These are phyloP conservation scores for Tragulus kanchil DNA, from an alignment of 2,113 vertebrate genomes.

Conservation along the genomic window DNA sequence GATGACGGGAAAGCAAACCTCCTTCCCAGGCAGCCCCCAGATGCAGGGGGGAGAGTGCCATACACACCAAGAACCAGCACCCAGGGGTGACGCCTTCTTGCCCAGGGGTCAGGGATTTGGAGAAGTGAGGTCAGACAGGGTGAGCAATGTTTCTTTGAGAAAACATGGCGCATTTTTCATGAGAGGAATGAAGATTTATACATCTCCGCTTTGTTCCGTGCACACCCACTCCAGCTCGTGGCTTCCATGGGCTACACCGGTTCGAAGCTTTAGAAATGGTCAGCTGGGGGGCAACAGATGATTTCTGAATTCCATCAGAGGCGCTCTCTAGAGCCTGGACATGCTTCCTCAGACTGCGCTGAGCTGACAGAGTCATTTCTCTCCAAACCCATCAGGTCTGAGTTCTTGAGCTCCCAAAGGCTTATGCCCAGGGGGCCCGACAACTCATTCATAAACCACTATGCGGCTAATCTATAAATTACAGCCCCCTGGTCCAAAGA, in stretches of 20 bases:
- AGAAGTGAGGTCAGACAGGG: neutral
- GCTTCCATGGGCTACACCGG: slow-evolving; percentile 65
- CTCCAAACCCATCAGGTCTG: neutral
- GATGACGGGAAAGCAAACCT: neutral
- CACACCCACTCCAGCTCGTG: slow-evolving; percentile 62
- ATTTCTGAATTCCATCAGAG: slow-evolving; percentile 72
- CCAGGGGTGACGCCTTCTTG: neutral
- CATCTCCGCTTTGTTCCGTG: slow-evolving; percentile 65
- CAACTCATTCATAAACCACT: neutral
- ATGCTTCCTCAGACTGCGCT: neutral
- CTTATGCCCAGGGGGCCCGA: neutral
- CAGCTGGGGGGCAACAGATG: slow-evolving; percentile 76
- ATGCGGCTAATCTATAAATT: slow-evolving; percentile 17
- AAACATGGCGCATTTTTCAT: slow-evolving; percentile 72
- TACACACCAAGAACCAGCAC: neutral
- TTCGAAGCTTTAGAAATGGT: slow-evolving; percentile 68
- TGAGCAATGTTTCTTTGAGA: neutral
- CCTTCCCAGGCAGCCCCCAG: neutral
- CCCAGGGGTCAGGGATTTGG: neutral
- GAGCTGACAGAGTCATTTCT: slow-evolving; percentile 14
- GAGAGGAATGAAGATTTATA: slow-evolving; percentile 75
- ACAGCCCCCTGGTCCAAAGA: neutral
- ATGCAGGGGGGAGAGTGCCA: neutral
- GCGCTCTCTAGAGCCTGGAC: slow-evolving; percentile 7
- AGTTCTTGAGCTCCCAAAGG: neutral